phyloP scores from a whole-genome alignment of 2,888 invertebrate species.

The Pteria penguin region DNA sequence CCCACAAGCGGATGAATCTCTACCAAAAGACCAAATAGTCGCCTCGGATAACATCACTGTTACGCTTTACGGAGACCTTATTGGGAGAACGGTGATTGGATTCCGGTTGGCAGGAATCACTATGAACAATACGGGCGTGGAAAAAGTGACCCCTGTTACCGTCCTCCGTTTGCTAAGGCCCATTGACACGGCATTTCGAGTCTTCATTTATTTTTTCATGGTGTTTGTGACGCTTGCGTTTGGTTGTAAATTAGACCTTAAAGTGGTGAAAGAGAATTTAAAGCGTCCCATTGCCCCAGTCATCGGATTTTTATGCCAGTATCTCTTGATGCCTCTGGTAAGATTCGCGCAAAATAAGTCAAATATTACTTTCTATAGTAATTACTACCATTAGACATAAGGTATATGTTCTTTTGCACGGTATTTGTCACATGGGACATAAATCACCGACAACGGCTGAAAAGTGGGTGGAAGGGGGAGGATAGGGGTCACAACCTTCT shows the following conservation, averaged over 20 bases:
- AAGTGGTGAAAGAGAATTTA: slow-evolving; percentile 78
- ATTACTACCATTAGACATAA: not conserved
- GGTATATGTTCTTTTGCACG: no score
- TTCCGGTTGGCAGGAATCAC: not conserved
- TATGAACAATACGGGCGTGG: not conserved
- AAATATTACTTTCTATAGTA: not conserved
- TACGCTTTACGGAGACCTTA: slow-evolving; percentile 12
- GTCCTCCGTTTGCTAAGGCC: slow-evolving; percentile 46
- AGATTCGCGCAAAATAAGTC: slow-evolving; percentile 45
- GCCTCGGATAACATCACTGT: slow-evolving; percentile 6
- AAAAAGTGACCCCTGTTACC: not conserved
- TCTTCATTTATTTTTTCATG: slow-evolving; percentile 74
- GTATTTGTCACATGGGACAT: no score
- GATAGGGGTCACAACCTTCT: no score
- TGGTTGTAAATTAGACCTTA: slow-evolving; percentile 80
- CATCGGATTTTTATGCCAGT: slow-evolving; percentile 82
- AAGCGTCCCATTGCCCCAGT: slow-evolving; percentile 81
- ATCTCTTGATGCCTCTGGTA: slow-evolving; percentile 82
- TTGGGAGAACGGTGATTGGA: slow-evolving; percentile 7
- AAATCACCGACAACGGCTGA: no score
- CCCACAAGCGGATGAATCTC: not conserved
- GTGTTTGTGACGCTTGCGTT: slow-evolving; percentile 79
- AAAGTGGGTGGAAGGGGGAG: no score
- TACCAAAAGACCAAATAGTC: no score
- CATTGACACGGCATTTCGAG: slow-evolving; percentile 73